Conservation (phyloP, 2,113 vertebrate genomes). For the Probosciger aterrimus region DNA sequence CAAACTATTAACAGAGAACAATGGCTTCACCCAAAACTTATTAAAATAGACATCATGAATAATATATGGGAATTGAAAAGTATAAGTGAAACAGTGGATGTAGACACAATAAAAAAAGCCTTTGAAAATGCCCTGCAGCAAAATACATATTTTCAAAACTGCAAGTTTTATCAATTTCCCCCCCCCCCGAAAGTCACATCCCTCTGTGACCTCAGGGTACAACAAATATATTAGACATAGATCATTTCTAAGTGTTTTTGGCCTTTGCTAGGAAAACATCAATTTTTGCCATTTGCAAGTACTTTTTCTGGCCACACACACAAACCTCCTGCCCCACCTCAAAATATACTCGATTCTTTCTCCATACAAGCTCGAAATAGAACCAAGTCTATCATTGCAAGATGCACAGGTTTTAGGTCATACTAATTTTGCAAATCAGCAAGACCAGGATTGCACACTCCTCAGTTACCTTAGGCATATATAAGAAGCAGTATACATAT, state of each 20-base stretch:
- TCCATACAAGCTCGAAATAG: neutral
- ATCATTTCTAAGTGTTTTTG: slow-evolving; percentile 59
- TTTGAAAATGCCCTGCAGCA: slow-evolving; percentile 64
- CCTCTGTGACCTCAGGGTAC: slow-evolving; percentile 42
- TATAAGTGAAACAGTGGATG: slow-evolving; percentile 44
- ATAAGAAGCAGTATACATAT: neutral
- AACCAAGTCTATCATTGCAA: neutral
- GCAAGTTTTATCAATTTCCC: slow-evolving; percentile 40
- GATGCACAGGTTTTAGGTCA: neutral
- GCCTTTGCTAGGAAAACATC: slow-evolving; percentile 51
- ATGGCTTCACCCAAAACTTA: slow-evolving; percentile 43
- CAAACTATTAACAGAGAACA: neutral
- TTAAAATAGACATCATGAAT: slow-evolving; percentile 67
- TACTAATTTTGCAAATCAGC: neutral
- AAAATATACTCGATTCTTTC: neutral
- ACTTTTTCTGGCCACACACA: neutral
- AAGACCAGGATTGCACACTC: neutral
- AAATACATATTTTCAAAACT: slow-evolving; percentile 68
- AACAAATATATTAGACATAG: slow-evolving; percentile 29
- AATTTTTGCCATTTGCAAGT: slow-evolving; percentile 20
- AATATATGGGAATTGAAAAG: slow-evolving; percentile 62
- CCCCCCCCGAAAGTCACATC: slow-evolving; percentile 15
- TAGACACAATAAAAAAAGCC: slow-evolving; percentile 69
- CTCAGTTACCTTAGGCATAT: neutral
- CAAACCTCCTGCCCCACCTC: neutral